Evolutionary conservation across 2,113 vertebrate genomes (phyloP), one percentile per base, ranked within the genome.

Genomic region (Ictidomys tridecemlineatus): DNA sequence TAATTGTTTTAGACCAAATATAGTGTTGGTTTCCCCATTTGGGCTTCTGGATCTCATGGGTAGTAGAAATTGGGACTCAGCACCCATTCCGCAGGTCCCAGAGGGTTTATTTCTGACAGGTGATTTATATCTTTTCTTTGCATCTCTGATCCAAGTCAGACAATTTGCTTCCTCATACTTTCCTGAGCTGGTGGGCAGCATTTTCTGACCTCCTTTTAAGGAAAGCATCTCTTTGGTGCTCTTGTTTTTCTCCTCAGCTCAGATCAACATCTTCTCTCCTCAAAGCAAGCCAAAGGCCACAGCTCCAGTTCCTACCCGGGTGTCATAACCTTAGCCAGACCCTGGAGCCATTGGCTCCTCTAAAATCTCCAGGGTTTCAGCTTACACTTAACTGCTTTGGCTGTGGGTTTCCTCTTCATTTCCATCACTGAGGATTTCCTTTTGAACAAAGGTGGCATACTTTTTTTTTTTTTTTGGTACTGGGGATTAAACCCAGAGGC

Each of bases 161-260:
- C 34, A 28, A 20, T 48, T 42, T 61, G 18, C 34, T 78, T 84
- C 56, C 20, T 76, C 73, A 70, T 4, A 42, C 34, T 76, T 61
- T 11, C 34, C 77, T 84, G 88, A 74, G 65, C 18, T 69, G n/a
- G 63, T 69, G 72, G 37, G 39, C 32, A 39, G 48, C 17, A 42
- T 76, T 92, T 76, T 67, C 51, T 39, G 79, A 79, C 79, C 34
- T 28, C 14, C 32, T 90, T 94, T 85, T 78, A 76, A 56, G 24
- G 79, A 85, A 53, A n/a, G 4, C 13, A 6, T 61, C 56, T 74
- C 56, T 91, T 65, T 78, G 77, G 74, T 73, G 63, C 28, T 67
- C 22, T 85, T 82, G 37, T 26, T 86, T 86, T 90, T 72, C 12
- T 86, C 1, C 45, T 63, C 20, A 82, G 13, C 42, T 90, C 45